Base-by-base conservation (phyloP, 2,797 vertebrate genomes). In the Rhyacichthys aspro region DNA sequence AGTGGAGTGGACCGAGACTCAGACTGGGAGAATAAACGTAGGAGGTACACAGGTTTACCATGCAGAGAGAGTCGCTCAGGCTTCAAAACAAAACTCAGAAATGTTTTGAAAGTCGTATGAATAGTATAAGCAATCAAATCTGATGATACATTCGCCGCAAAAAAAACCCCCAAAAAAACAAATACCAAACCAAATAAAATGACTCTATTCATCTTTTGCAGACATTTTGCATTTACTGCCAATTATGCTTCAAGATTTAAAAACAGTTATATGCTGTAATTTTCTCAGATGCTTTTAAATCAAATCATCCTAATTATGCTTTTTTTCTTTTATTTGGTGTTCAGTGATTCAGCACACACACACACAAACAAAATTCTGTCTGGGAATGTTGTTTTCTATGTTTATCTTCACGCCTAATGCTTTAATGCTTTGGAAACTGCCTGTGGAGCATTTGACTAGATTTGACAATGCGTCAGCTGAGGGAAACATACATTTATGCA, bases 131-230 rank as follows among this genome's bases (percentile, higher is more conserved):
- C 6, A 38, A 9, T 15, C 14, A 5, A 8, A 41, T 53, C 48
- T 38, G 15, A 62, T 39, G 11, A 53, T 32, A 54, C 9, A 53
- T 56, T 15, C 37, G 17, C 14, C 37, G 11, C 1, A 28, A 28
- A 53, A n/a, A n/a, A n/a, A n/a, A n/a, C n/a, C n/a, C n/a, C n/a
- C n/a, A n/a, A n/a, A n/a, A n/a, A n/a, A n/a, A n/a, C n/a, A n/a
- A n/a, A n/a, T n/a, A n/a, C n/a, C n/a, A n/a, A n/a, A 37, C 17
- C 16, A 10, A 53, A 34, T 23, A 46, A 43, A 59, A 28, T 28
- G 23, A 3, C 23, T 5, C 23, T 28, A 28, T 28, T 41, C 8
- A 43, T 34, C 33, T 43, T 52, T 23, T 43, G 39, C 2, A 34
- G 38, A 41, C 23, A 15, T 9, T 52, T 32, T 42, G 14, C 37